phyloP scores from a whole-genome alignment of 2,113 vertebrate genomes.

The Leptosomus discolor region DNA sequence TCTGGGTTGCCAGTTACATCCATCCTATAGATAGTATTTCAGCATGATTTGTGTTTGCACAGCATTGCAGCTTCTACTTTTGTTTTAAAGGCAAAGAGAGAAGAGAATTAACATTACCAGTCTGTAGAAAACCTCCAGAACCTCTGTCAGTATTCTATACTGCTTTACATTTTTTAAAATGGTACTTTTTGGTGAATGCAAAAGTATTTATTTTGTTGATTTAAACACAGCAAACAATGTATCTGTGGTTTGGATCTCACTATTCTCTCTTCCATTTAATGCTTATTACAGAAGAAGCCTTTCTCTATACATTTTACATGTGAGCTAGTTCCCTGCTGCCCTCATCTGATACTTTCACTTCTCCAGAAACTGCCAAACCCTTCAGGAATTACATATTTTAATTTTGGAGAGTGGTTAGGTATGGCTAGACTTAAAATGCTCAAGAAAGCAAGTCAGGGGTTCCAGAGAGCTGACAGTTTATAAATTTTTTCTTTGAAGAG shows the following conservation, averaged over 20 bases:
- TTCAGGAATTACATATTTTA: neutral
- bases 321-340: neutral
- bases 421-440: neutral
- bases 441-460: neutral
- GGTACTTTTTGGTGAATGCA: neutral
- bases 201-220: neutral
- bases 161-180: neutral
- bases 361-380: neutral
- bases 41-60: neutral
- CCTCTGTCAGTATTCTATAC: neutral
- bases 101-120: neutral
- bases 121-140: neutral
- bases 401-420: neutral
- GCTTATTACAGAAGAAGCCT: neutral
- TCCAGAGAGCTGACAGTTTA: neutral
- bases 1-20: neutral
- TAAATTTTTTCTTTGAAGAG: neutral
- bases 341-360: neutral
- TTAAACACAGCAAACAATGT: neutral
- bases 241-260: neutral
- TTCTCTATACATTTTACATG: neutral
- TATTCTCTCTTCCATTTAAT: neutral
- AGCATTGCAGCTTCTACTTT: neutral
- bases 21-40: neutral
- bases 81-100: neutral